These are phyloP conservation scores for Drosophila novamexicana DNA, from an alignment of 1,140 invertebrate species.

Conservation along the genomic window DNA sequence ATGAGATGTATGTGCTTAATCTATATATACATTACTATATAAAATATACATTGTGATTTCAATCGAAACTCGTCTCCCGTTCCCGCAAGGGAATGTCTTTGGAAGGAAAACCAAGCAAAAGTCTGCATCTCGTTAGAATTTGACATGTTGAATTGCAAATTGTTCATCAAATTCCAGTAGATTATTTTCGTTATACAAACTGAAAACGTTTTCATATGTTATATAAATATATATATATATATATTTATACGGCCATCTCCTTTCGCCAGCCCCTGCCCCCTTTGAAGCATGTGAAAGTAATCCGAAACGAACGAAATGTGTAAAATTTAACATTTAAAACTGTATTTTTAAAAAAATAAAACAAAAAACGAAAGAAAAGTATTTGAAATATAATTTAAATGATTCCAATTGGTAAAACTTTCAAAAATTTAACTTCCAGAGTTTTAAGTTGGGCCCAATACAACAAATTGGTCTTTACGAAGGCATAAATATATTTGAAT, in stretches of 20 bases:
- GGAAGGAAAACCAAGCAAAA: constrained; percentile 60
- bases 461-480: no score
- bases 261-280: constrained; percentile 27
- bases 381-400: constrained; percentile 27
- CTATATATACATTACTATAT: constrained; percentile 47
- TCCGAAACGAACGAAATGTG: constrained; percentile 62
- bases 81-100: constrained; percentile 31
- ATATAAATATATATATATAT: constrained; percentile 28
- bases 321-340: constrained; percentile 57
- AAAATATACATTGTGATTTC: constrained; percentile 72
- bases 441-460: no score
- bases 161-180: constrained; percentile 61
- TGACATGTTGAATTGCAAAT: constrained; percentile 65
- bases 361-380: constrained; percentile 49
- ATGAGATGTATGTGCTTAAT: constrained; percentile 34
- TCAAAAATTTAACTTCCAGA: no score
- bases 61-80: constrained; percentile 74
- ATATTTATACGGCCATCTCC: constrained; percentile 57
- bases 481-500: no score
- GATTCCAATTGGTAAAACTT: no score
- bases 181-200: constrained; percentile 59
- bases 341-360: constrained; percentile 66
- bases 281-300: constrained; percentile 46
- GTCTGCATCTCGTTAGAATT: constrained; percentile 72
- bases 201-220: constrained; percentile 58